Evolutionary conservation across 1,140 invertebrate species (phyloP).

Genomic region (Leptinotarsa defecta): DNA sequence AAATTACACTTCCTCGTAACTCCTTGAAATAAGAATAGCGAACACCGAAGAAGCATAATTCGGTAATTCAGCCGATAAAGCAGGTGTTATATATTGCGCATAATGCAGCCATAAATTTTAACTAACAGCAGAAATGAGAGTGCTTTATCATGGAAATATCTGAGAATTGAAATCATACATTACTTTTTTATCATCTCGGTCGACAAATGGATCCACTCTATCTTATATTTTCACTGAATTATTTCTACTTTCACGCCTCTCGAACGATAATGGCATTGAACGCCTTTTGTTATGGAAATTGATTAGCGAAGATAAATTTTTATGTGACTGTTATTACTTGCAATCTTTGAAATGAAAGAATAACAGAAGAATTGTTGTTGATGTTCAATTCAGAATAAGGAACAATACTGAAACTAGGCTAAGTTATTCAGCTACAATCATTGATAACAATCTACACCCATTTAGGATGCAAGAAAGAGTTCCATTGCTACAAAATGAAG

Average conservation of each 20-base stretch:
- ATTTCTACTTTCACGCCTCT: background rate
- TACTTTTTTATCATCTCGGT: constrained; percentile 22
- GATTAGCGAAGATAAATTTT: background rate
- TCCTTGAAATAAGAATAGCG: constrained; percentile 17
- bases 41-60: constrained; percentile 23
- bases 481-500: no score
- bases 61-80: constrained; percentile 27
- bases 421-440: no score
- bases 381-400: no score
- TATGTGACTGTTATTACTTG: background rate
- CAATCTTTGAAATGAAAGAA: background rate
- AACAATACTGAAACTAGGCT: no score
- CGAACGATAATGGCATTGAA: background rate
- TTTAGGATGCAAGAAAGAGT: no score
- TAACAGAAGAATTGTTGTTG: no score
- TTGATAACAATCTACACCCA: no score
- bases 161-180: constrained; percentile 24
- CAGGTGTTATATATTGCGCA: constrained; percentile 32
- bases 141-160: constrained; percentile 26
- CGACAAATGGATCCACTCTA: constrained; percentile 9
- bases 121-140: constrained; percentile 22
- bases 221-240: constrained; percentile 10
- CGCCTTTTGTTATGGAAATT: constrained; percentile 3
- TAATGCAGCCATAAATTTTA: constrained; percentile 28
- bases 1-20: constrained; percentile 21